These are phyloP conservation scores for Cabera pusaria DNA, from an alignment of 2,888 invertebrate species.

Conservation along the genomic window DNA sequence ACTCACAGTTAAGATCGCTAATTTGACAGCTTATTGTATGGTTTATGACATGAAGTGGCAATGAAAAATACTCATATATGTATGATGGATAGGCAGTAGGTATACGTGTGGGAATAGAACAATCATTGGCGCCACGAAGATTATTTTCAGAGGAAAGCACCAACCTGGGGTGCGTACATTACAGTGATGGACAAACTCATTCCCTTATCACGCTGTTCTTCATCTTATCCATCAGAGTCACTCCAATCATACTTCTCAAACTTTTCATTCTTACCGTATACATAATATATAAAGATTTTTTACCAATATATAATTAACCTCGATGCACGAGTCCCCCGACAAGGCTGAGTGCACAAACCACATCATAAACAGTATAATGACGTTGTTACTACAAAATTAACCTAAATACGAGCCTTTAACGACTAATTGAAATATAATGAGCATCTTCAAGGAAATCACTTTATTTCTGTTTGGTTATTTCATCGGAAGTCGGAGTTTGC, in stretches of 20 bases:
- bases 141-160: too few relatives aligned
- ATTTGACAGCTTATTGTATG: conserved; percentile 23
- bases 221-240: too few relatives aligned
- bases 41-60: conserved; percentile 8
- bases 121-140: too few relatives aligned
- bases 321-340: conserved; percentile 11
- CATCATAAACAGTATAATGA: conserved; percentile 14
- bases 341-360: conserved; percentile 21
- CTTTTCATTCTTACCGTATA: too few relatives aligned
- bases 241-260: too few relatives aligned
- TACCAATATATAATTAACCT: conserved; percentile 1
- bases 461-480: conserved; percentile 12
- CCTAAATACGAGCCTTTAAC: conserved; percentile 22
- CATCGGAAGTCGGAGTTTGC: conserved; percentile 22
- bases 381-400: conserved; percentile 27
- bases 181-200: too few relatives aligned
- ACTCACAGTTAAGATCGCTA: too few relatives aligned
- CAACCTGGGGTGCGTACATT: too few relatives aligned
- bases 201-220: too few relatives aligned
- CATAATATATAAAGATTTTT: too few relatives aligned
- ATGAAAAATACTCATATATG: conserved; percentile 13
- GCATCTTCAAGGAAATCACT: conserved; percentile 35
- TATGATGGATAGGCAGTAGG: too few relatives aligned
- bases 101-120: too few relatives aligned
- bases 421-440: conserved; percentile 36